Percentiles rank a stretch among this genome's conserved stretches.
Evolutionary conservation across 2,797 vertebrate genomes (phyloP).

Genomic region (Trachops cirrhosus): DNA sequence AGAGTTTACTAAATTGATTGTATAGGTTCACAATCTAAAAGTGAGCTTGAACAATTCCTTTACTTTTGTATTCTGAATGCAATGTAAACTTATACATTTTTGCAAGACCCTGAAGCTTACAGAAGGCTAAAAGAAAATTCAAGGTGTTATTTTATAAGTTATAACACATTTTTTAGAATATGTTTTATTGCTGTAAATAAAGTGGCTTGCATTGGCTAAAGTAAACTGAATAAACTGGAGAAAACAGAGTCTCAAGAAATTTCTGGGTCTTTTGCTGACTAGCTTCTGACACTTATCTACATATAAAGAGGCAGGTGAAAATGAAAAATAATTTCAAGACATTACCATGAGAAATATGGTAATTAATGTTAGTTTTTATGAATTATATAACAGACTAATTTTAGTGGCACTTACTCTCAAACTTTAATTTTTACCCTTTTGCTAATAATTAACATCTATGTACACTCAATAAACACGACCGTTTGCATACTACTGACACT

Average conservation of each 20-base stretch:
- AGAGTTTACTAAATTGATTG: neutral
- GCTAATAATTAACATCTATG: neutral
- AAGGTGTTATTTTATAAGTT: neutral
- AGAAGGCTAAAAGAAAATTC: neutral
- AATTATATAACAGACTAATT: neutral
- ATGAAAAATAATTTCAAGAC: neutral
- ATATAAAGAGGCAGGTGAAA: neutral
- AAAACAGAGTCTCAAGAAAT: neutral
- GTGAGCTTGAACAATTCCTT: neutral
- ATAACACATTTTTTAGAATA: neutral
- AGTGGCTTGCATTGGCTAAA: neutral
- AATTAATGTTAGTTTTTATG: neutral
- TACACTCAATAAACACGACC: neutral
- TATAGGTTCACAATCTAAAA: neutral
- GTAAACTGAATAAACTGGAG: neutral
- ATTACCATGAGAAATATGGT: neutral
- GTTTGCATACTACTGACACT: neutral
- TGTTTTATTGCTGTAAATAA: neutral
- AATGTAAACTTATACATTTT: neutral
- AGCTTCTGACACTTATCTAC: neutral
- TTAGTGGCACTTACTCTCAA: neutral
- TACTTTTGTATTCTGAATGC: neutral
- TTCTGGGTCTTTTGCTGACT: neutral
- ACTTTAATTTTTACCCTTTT: constrained; percentile 16
- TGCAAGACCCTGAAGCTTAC: neutral